Base-by-base conservation (phyloP, 2,888 invertebrate species). In the Beris morrisii region DNA sequence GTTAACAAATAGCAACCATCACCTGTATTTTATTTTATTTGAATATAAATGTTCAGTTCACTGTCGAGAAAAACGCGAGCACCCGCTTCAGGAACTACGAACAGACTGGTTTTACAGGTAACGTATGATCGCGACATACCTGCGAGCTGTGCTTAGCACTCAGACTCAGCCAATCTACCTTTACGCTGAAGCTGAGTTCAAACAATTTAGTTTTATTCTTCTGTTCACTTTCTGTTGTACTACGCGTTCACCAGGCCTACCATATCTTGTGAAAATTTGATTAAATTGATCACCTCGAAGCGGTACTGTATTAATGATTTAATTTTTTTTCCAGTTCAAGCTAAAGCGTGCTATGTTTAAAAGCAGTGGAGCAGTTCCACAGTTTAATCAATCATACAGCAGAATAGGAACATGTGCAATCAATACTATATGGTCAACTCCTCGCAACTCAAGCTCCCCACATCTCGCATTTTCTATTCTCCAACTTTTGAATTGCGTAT, bases 31-130 rank as follows among this genome's bases (percentile, higher is more conserved):
- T 22, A 22, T 22, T 22, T 22, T 22, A 22, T 22, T 22, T 22
- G 22, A 22, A 22, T 22, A 22, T 22, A 22, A 22, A 22, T 22
- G 22, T 22, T 22, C 22, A 22, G 22, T 22, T 22, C 22, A 22
- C 3, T 22, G 48, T 3, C 5, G 48, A 48, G 45, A 46, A 48
- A 67, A 38, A 55, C 48, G 48, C 63, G 65, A 61, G 63, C 68
- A 68, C 65, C 65, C 61, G 68, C 68, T 61, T 54, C 56, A 65
- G 65, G 65, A 68, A 65, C 65, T 59, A 44, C 45, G 45, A 56
- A 45, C 61, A 50, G 65, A 68, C 68, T 68, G 68, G 68, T 67
- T 65, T 56, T 50, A 68, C 65, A 55, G 61, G 65, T 59, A 61
- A 50, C 61, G n/a, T 50, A 46, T 30, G 65, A 68, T 65, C 63